These are phyloP conservation scores for Drosophila arizonae DNA, from an alignment of 1,140 invertebrate species.

Conservation along the genomic window DNA sequence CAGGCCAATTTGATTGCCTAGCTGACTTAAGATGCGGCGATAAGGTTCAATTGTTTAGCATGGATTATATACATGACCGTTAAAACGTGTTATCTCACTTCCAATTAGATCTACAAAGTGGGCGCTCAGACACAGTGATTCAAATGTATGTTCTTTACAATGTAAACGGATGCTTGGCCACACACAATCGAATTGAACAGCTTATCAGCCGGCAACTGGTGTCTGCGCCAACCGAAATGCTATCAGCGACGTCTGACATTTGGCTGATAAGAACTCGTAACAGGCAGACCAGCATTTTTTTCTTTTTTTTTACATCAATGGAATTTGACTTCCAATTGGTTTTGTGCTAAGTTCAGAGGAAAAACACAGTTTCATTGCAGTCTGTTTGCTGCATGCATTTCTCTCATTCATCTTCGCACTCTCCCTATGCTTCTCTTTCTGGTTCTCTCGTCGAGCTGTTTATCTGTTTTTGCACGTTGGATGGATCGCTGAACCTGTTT, in stretches of 20 bases:
- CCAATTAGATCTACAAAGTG: constrained; percentile 13
- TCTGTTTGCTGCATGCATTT: constrained; percentile 12
- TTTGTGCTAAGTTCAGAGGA: not conserved
- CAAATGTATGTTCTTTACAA: constrained; percentile 20
- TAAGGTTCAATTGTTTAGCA: not conserved
- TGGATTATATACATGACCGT: constrained; percentile 1
- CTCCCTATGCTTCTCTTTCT: not conserved
- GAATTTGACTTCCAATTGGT: constrained; percentile 41
- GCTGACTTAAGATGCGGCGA: not conserved
- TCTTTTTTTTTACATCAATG: constrained; percentile 7
- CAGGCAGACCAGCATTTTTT: constrained; percentile 5
- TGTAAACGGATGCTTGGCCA: constrained; percentile 40
- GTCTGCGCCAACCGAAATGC: constrained; percentile 29
- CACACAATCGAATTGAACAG: constrained; percentile 35
- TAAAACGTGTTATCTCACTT: not conserved
- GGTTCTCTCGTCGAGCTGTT: constrained; percentile 31
- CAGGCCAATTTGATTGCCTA: constrained; percentile 8
- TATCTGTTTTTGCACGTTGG: constrained; percentile 53
- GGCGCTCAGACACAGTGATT: not conserved
- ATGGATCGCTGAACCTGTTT: constrained; percentile 56
- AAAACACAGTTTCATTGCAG: not conserved
- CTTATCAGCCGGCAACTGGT: constrained; percentile 37
- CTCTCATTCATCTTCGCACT: constrained; percentile 2
- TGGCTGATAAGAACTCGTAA: constrained; percentile 53
- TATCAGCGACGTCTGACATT: constrained; percentile 68